Evolutionary conservation across 2,888 invertebrate genomes (phyloP).

Genomic region (Drosophila subsilvestris): DNA sequence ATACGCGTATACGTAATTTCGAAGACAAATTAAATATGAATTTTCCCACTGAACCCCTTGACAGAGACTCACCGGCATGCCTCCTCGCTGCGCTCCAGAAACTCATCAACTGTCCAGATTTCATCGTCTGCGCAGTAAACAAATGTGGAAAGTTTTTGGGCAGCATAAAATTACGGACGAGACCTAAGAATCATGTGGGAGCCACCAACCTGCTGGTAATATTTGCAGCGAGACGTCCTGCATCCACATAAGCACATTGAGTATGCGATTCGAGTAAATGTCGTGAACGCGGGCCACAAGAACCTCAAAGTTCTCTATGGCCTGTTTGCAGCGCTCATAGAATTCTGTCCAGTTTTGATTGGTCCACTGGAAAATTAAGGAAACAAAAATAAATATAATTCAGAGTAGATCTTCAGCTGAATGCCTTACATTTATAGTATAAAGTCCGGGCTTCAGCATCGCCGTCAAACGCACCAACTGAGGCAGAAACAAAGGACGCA

Average conservation of each 20-base stretch:
- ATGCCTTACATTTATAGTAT: constrained; percentile 86
- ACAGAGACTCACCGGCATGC: constrained; percentile 87
- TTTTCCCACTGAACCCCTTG: constrained; percentile 52
- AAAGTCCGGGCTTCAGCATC: constrained; percentile 92
- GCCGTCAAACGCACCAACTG: constrained; percentile 93
- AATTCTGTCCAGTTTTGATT: constrained; percentile 92
- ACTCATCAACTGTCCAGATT: constrained; percentile 94
- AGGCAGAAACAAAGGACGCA: constrained; percentile 94
- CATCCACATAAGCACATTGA: constrained; percentile 94
- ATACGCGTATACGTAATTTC: constrained; percentile 1
- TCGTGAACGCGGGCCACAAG: constrained; percentile 92
- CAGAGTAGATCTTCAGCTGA: neutral
- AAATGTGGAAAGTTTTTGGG: constrained; percentile 71
- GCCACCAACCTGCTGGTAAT: constrained; percentile 87
- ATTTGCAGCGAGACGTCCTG: constrained; percentile 92
- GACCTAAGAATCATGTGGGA: constrained; percentile 1
- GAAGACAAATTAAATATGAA: constrained; percentile 60
- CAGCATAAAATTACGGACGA: constrained; percentile 49
- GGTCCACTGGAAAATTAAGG: constrained; percentile 87
- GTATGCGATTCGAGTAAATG: constrained; percentile 94
- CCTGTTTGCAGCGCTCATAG: constrained; percentile 89
- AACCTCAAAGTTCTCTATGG: constrained; percentile 92
- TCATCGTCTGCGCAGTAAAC: constrained; percentile 86
- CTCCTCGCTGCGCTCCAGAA: constrained; percentile 92
- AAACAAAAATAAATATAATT: neutral